Percentiles rank a stretch among this genome's conserved stretches.
These are phyloP conservation scores for Chironomus tentans DNA, from an alignment of 2,888 invertebrate genomes.

Conservation along the genomic window DNA sequence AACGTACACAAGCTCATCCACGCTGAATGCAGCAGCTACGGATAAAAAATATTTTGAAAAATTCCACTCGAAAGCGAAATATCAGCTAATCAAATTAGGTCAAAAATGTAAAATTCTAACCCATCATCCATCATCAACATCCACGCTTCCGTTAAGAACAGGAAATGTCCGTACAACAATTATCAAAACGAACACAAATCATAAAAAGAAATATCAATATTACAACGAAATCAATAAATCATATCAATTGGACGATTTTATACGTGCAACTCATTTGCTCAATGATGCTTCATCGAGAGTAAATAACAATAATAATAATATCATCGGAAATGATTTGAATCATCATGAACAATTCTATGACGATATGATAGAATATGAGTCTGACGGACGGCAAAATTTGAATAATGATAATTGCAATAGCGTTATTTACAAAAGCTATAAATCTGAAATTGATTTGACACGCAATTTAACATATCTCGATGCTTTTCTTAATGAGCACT, in stretches of 20 bases:
- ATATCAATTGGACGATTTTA: conserved; percentile 20
- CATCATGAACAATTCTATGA: background rate
- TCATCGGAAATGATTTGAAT: too few relatives aligned
- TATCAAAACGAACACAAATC: conserved; percentile 14
- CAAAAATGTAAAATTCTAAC: conserved; percentile 35
- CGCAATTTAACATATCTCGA: conserved; percentile 41
- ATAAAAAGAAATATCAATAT: conserved; percentile 6
- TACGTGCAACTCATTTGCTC: background rate
- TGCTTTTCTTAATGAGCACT: conserved; percentile 41
- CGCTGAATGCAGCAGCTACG: conserved; percentile 15
- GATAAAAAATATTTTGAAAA: conserved; percentile 37
- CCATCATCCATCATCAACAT: conserved; percentile 1
- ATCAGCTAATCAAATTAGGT: conserved; percentile 38
- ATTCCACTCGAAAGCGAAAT: conserved; percentile 39
- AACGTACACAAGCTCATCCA: conserved; percentile 35
- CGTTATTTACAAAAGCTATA: conserved; percentile 41
- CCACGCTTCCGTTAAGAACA: background rate
- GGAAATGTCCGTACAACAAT: background rate
- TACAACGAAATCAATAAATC: conserved; percentile 19
- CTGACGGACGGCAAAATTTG: background rate
- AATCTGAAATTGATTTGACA: conserved; percentile 41
- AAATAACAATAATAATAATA: background rate
- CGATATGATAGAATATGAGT: background rate
- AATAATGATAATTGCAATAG: background rate
- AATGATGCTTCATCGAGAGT: background rate